Evolutionary conservation across 2,888 invertebrate genomes (phyloP).

Genomic region (Myopa testacea): DNA sequence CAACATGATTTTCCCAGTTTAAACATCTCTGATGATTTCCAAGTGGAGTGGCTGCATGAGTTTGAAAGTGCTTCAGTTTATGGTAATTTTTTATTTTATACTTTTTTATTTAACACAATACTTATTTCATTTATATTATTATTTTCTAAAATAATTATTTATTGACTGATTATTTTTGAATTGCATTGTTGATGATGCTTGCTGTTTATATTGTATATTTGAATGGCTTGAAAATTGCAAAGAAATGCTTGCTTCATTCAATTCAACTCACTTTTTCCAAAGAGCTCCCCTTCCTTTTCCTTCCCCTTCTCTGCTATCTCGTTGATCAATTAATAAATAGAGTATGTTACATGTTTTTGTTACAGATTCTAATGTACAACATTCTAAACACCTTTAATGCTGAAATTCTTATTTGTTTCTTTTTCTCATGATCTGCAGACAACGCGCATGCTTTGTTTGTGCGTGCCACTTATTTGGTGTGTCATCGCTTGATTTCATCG

Average conservation of each 20-base stretch:
- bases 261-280: no score
- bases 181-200: background rate
- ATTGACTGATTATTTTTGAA: conserved; percentile 3
- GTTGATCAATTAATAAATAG: background rate
- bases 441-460: conserved; percentile 90
- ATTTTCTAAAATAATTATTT: conserved; percentile 17
- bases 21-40: conserved; percentile 68
- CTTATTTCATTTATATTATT: conserved; percentile 27
- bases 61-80: conserved; percentile 66
- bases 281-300: no score
- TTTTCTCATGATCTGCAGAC: conserved; percentile 70
- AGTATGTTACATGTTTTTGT: conserved; percentile 4
- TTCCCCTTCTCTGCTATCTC: no score
- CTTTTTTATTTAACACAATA: conserved; percentile 27
- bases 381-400: no score
- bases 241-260: no score
- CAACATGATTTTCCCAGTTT: conserved; percentile 70
- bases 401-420: background rate
- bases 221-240: no score
- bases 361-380: background rate
- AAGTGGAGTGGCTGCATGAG: conserved; percentile 67
- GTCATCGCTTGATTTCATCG: conserved; percentile 92
- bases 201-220: background rate
- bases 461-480: conserved; percentile 92
- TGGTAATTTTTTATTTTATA: conserved; percentile 63